These are phyloP conservation scores for Ondatra zibethicus DNA, from an alignment of 2,113 vertebrate species.

Conservation along the genomic window DNA sequence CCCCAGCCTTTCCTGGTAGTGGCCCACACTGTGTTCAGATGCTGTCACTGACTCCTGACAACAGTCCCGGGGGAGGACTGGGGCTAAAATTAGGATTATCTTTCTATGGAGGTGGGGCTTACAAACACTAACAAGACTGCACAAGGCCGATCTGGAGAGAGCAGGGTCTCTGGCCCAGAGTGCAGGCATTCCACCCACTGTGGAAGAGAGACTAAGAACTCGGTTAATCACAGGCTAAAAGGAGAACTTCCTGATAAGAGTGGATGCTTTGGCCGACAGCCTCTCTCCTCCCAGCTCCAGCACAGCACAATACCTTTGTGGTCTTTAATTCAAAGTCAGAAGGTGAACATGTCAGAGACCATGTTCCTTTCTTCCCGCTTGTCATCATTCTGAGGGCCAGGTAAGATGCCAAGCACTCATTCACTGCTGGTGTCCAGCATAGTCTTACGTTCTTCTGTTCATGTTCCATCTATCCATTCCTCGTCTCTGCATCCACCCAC, in stretches of 20 bases:
- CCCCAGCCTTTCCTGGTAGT: conserved; percentile 31
- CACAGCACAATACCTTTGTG: background rate
- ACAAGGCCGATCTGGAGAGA: conserved; percentile 61
- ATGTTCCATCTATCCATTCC: background rate
- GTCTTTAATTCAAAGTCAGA: conserved; percentile 18
- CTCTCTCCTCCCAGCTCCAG: background rate
- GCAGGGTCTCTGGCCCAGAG: background rate
- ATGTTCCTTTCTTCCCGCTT: background rate
- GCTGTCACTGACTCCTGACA: conserved; percentile 12
- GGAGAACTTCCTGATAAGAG: background rate
- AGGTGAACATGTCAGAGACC: background rate
- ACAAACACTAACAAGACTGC: conserved; percentile 10
- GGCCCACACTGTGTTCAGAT: background rate
- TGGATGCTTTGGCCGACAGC: background rate
- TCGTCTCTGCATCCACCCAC: background rate
- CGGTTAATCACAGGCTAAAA: background rate
- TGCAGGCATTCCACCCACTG: background rate
- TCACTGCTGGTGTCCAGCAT: background rate
- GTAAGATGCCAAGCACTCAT: background rate
- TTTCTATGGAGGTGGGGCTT: background rate
- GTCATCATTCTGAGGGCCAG: background rate
- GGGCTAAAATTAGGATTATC: conserved; percentile 45
- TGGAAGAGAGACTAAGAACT: conserved; percentile 11
- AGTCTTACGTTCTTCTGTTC: background rate
- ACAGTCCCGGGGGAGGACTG: background rate